A percentile compares a stretch with the other conserved stretches of the same genome.
Conservation (phyloP, 2,888 invertebrate species). For the Standfussiana lucernea region DNA sequence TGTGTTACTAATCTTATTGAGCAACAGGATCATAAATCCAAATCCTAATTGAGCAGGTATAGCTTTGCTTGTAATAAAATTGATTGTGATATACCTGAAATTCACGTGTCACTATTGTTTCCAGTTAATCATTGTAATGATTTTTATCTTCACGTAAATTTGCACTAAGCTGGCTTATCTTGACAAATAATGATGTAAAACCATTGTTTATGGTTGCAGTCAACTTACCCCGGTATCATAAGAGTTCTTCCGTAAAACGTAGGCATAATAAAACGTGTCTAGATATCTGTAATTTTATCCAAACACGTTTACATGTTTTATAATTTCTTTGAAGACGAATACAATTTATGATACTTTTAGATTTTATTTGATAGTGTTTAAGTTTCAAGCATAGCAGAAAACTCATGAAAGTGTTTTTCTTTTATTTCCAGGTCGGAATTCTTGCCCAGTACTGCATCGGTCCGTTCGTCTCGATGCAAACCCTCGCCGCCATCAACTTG, state of each 20-base stretch:
- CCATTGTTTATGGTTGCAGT: constrained; percentile 42
- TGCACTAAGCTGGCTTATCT: constrained; percentile 45
- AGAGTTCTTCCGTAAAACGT: constrained; percentile 18
- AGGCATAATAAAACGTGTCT: constrained; percentile 27
- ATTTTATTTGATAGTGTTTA: neutral
- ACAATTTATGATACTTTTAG: neutral
- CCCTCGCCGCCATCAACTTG: constrained; percentile 90
- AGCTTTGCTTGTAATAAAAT: constrained; percentile 27
- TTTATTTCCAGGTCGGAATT: constrained; percentile 89
- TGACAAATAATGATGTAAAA: constrained; percentile 45
- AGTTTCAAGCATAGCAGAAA: neutral
- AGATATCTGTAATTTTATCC: constrained; percentile 12
- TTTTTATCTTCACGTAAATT: constrained; percentile 49
- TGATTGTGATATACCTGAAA: constrained; percentile 34
- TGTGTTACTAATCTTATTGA: constrained; percentile 13
- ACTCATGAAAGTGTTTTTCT: constrained; percentile 41
- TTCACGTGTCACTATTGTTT: constrained; percentile 33
- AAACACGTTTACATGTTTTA: constrained; percentile 17
- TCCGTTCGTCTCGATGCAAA: constrained; percentile 89
- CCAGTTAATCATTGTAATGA: constrained; percentile 42
- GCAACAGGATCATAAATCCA: constrained; percentile 16
- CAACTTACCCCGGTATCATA: constrained; percentile 25
- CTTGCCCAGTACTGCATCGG: constrained; percentile 92
- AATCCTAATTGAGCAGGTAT: constrained; percentile 23
- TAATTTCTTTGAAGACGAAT: neutral